Base-by-base conservation (phyloP, 2,888 invertebrate species). In the Heteromyza rotundicornis region DNA sequence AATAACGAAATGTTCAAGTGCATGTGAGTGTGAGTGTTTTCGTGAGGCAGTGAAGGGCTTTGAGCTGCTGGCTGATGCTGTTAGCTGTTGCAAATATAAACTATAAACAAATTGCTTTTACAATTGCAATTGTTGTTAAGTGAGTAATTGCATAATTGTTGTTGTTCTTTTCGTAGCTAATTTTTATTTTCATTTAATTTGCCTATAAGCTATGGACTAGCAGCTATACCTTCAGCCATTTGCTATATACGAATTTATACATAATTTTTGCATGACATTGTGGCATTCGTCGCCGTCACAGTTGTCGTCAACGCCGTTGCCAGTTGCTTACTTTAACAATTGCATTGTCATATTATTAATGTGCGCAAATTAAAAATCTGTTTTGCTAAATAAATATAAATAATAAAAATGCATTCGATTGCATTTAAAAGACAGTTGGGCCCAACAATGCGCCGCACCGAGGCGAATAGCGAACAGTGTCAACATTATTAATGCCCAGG, bases 401-500 rank as follows among this genome's bases (percentile, higher is more conserved):
- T 27, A 27, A 10, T 10, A 27, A 5, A 27, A 7, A 27, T 10
- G 27, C 27, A 7, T 27, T 5, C 27, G 27, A 27, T 5, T 7
- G 27, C 27, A 5, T 5, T 10, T 27, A 27, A 27, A 27, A 7
- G 27, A 27, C 27, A 27, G 27, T 27, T 27, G 27, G 27, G 27
- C 27, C 10, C 27, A 10, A 5, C n/a, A 7, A 10, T 7, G 27
- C 27, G 27, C 5, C 27, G 5, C 7, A 27, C 27, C 10, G 27
- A 27, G 27, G 7, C 10, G 27, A 27, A 5, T 27, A 10, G 27
- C 27, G 5, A 10, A 7, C 2, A 57, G 61, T 61, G 61, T 57
- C 52, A 61, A 52, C 57, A 52, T 51, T 57, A 61, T 61, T 57
- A 57, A 61, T 57, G 5, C 57, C 49, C 57, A 57, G 52, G 54